A percentile compares a stretch with the other conserved stretches of the same genome.
Conservation (phyloP, 2,888 invertebrate genomes). For the Petrolisthes cinctipes region DNA sequence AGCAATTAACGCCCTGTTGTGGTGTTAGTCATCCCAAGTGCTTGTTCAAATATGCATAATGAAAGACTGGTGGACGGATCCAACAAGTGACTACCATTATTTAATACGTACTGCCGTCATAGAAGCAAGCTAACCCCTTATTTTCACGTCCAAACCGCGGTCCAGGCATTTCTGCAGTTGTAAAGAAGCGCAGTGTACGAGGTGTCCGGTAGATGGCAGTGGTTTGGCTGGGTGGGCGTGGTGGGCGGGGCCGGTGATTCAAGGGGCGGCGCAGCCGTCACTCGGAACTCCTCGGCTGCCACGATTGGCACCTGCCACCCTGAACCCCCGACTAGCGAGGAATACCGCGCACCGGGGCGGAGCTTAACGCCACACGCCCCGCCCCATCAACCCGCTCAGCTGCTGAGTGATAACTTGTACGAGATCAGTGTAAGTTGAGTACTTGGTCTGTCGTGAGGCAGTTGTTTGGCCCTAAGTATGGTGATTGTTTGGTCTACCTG, state of each 20-base stretch:
- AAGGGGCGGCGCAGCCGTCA: constrained; percentile 51
- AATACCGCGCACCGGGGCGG: constrained; percentile 51
- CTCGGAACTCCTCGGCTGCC: constrained; percentile 31
- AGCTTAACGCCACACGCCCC: constrained; percentile 46
- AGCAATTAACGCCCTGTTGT: constrained; percentile 61
- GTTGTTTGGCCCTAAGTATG: constrained; percentile 65
- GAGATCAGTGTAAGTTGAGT: constrained; percentile 65
- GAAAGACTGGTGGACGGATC: constrained; percentile 60
- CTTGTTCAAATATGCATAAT: constrained; percentile 64
- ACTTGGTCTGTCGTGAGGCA: constrained; percentile 65
- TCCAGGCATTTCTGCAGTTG: constrained; percentile 65
- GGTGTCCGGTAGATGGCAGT: constrained; percentile 64
- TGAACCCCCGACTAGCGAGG: constrained; percentile 34
- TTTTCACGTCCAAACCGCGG: constrained; percentile 65
- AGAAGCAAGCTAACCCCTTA: constrained; percentile 63
- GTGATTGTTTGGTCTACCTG: constrained; percentile 65
- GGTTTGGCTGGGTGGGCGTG: constrained; percentile 57
- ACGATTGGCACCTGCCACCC: constrained; percentile 56
- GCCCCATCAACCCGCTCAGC: constrained; percentile 55
- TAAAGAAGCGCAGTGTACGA: constrained; percentile 60
- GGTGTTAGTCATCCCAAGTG: constrained; percentile 60
- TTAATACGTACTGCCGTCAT: constrained; percentile 64
- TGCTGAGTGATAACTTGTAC: constrained; percentile 65
- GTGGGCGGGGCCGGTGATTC: constrained; percentile 59
- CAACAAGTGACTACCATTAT: constrained; percentile 64